Evolutionary conservation across 2,888 invertebrate genomes (phyloP).

Genomic region (Suillia variegata): DNA sequence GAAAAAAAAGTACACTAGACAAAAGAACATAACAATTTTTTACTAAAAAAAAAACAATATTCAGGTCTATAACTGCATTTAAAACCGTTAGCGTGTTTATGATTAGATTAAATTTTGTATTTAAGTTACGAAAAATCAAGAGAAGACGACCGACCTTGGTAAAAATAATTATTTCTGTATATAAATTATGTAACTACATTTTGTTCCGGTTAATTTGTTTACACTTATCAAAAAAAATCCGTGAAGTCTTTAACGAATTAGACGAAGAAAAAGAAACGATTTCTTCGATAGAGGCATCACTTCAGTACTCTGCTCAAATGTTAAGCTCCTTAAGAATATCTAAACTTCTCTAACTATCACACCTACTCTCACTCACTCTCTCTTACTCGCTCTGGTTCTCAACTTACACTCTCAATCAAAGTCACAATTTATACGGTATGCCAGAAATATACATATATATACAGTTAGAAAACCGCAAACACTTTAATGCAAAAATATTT

Average conservation of each 20-base stretch:
- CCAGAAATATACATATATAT: background rate
- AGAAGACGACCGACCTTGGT: conserved; percentile 28
- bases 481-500: conserved; percentile 14
- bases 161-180: conserved; percentile 31
- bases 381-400: conserved; percentile 4
- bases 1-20: conserved; percentile 29
- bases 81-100: conserved; percentile 23
- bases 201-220: background rate
- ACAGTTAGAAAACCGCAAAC: conserved; percentile 23
- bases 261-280: conserved; percentile 5
- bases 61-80: conserved; percentile 56
- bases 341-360: conserved; percentile 8
- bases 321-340: conserved; percentile 16
- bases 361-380: conserved; percentile 7
- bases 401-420: conserved; percentile 12
- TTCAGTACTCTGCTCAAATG: conserved; percentile 1
- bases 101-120: conserved; percentile 12
- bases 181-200: conserved; percentile 8
- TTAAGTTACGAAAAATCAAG: conserved; percentile 19
- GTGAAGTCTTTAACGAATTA: conserved; percentile 19
- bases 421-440: conserved; percentile 18
- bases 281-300: background rate
- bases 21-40: conserved; percentile 18
- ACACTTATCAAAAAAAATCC: conserved; percentile 1
- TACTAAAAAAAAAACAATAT: conserved; percentile 38